phyloP scores from a whole-genome alignment of 2,888 invertebrate species.

The Leuctra nigra region DNA sequence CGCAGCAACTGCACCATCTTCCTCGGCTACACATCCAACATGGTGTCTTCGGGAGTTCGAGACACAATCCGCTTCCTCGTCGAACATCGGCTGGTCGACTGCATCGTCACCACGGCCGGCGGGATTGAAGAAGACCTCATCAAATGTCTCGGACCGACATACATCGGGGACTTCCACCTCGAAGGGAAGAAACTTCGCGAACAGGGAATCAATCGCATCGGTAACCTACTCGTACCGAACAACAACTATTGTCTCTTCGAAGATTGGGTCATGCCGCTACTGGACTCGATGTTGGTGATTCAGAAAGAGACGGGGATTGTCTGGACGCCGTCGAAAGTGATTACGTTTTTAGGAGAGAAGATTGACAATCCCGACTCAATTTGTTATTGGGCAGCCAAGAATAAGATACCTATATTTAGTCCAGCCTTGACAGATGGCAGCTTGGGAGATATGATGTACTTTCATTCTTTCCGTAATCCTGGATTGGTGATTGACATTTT shows the following conservation, averaged over 20 bases:
- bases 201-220: conserved; percentile 83
- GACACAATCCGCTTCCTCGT: conserved; percentile 86
- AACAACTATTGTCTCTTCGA: conserved; percentile 97
- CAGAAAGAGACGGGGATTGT: conserved; percentile 65
- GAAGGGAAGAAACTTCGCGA: conserved; percentile 73
- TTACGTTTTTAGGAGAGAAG: conserved; percentile 76
- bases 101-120: conserved; percentile 95
- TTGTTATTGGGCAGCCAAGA: conserved; percentile 94
- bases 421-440: conserved; percentile 98
- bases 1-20: conserved; percentile 89
- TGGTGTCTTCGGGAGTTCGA: conserved; percentile 90
- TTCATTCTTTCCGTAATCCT: conserved; percentile 90
- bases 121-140: conserved; percentile 99
- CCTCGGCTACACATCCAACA: conserved; percentile 94
- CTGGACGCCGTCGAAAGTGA: conserved; percentile 92
- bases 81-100: conserved; percentile 85
- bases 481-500: conserved; percentile 91
- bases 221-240: conserved; percentile 95
- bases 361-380: conserved; percentile 89
- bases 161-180: conserved; percentile 82
- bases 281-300: conserved; percentile 85
- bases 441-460: conserved; percentile 97
- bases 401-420: conserved; percentile 95
- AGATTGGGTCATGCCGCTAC: conserved; percentile 91
- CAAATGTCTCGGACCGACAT: conserved; percentile 94